Percentiles rank a stretch among this genome's conserved stretches.
Evolutionary conservation across 2,888 invertebrate genomes (phyloP).

Genomic region (Thelaira solivaga): DNA sequence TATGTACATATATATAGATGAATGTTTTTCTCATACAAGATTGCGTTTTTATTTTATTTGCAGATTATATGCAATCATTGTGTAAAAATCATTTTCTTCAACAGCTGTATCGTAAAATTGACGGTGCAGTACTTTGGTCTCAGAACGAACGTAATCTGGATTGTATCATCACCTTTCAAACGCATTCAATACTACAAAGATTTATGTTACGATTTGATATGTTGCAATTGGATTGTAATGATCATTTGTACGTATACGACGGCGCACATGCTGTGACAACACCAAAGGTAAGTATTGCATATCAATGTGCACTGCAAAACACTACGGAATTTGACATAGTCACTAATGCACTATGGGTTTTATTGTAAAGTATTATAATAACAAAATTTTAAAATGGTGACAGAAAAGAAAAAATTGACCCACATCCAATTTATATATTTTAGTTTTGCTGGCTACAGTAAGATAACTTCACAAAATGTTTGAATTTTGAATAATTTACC

Average conservation of each 20-base stretch:
- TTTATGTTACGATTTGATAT: conserved; percentile 96
- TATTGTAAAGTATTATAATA: too few relatives aligned
- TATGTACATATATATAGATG: too few relatives aligned
- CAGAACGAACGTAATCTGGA: conserved; percentile 93
- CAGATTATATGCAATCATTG: conserved; percentile 92
- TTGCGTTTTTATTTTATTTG: conserved; percentile 8
- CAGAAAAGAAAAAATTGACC: neutral
- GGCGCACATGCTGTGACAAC: conserved; percentile 93
- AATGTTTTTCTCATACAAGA: neutral
- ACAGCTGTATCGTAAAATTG: conserved; percentile 92
- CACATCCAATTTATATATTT: neutral
- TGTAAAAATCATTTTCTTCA: conserved; percentile 94
- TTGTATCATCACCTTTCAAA: conserved; percentile 95
- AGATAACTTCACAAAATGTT: too few relatives aligned
- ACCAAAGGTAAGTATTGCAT: conserved; percentile 83
- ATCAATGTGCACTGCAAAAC: neutral
- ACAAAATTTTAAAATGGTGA: neutral
- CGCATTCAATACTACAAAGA: conserved; percentile 94
- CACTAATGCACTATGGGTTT: neutral
- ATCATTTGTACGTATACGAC: conserved; percentile 94
- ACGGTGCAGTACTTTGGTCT: conserved; percentile 93
- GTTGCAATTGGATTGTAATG: conserved; percentile 94
- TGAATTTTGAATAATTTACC: too few relatives aligned
- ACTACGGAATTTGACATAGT: too few relatives aligned
- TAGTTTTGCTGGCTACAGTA: too few relatives aligned